Conservation (phyloP, 2,113 vertebrate genomes). For the Gavialis gangeticus region DNA sequence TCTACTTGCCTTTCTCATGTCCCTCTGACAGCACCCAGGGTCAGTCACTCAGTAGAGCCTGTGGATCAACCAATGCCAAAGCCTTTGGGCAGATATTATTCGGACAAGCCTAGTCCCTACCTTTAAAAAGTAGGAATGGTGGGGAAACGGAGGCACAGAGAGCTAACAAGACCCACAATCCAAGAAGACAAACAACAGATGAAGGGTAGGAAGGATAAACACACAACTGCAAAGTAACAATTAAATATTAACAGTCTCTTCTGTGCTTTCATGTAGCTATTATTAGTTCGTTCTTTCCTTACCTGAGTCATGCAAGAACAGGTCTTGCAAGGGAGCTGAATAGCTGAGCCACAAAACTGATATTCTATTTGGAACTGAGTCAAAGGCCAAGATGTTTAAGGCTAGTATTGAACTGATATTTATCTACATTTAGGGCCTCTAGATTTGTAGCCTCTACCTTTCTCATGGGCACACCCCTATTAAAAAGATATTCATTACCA, state of each 20-base stretch:
- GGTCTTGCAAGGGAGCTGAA: constrained; percentile 12
- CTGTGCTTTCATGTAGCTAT: not conserved
- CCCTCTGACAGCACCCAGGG: not conserved
- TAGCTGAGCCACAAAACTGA: constrained; percentile 34
- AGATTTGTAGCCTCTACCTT: constrained; percentile 38
- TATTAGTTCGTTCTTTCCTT: constrained; percentile 20
- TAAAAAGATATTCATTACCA: constrained; percentile 23
- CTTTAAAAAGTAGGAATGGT: not conserved
- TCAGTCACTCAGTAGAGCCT: not conserved
- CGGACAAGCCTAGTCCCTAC: not conserved
- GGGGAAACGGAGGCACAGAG: not conserved
- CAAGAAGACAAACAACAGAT: not conserved
- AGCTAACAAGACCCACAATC: not conserved
- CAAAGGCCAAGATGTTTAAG: not conserved
- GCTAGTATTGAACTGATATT: not conserved
- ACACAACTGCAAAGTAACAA: not conserved
- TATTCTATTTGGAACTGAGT: constrained; percentile 33
- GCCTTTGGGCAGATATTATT: not conserved
- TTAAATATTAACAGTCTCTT: not conserved
- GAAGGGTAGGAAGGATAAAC: not conserved
- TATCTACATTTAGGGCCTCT: not conserved
- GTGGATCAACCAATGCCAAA: not conserved
- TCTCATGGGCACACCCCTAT: constrained; percentile 26
- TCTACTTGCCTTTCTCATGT: not conserved
- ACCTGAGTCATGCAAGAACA: constrained; percentile 15